Evolutionary conservation across 2,888 invertebrate species (phyloP), one percentile per base, ranked within the genome.

Genomic region (Meteorus cinctellus): DNA sequence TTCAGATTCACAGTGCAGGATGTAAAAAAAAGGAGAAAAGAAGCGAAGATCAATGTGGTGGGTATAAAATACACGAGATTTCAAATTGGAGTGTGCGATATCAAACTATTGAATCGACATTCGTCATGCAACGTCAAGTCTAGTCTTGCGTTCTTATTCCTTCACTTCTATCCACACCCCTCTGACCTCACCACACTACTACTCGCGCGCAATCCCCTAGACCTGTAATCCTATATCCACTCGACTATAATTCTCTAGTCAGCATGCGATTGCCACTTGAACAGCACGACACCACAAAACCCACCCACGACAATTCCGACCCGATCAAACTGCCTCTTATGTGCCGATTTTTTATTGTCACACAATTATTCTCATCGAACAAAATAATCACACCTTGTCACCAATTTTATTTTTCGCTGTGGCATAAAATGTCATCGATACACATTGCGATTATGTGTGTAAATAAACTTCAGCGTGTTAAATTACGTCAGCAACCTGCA

Each of bases 41-140:
- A 29, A 24, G n/a, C 63, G 45, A 62, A 72, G 59, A 60, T 27
- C 34, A 60, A 55, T n/a, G 48, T 14, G n/a, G 24, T 70, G n/a
- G 14, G 19, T 19, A 60, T 19, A 59, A 62, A 60, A 71, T 27
- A 36, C 34, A 62, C 60, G 77, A 81, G 82, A 79, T 83, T 84
- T 82, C 80, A 83, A 86, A 86, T 84, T 84, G 82, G 81, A 80
- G 78, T 79, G 82, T 79, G 82, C 82, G 84, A 86, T 88, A 88
- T 89, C 86, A 83, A 85, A 84, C 84, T 86, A 88, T 88, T 83
- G 85, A 86, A 88, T 87, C 86, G 86, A 81, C 85, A 86, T 87
- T 82, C 84, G 87, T 88, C 86, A 87, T 86, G 86, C 85, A 86
- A 85, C 83, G 83, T 83, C 82, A 80, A 74, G 68, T 62, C 62